Percentiles rank a stretch among this genome's conserved stretches.
phyloP scores from a whole-genome alignment of 2,797 vertebrate genomes.

The Artibeus lituratus region DNA sequence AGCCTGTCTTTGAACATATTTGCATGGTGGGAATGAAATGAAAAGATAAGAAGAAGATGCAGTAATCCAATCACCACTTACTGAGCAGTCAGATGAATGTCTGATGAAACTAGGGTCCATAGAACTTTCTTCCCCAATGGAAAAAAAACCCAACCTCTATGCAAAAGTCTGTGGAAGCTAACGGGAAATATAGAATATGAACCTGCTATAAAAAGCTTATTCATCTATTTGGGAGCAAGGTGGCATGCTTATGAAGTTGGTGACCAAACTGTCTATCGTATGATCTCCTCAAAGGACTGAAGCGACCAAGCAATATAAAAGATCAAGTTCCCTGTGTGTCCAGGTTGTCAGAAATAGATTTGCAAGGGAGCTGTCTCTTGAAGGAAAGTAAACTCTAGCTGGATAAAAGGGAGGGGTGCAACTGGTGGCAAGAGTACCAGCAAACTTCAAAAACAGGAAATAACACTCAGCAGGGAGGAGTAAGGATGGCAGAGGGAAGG shows the following conservation, averaged over 20 bases:
- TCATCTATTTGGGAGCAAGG: background rate
- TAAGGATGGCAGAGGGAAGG: accelerated
- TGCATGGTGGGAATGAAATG: background rate
- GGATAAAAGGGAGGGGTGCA: too few relatives aligned
- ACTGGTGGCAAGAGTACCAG: too few relatives aligned
- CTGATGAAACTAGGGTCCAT: background rate
- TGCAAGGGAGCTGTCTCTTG: background rate
- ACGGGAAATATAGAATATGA: background rate
- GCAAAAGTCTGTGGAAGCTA: too few relatives aligned
- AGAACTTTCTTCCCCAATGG: background rate
- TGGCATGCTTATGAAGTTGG: background rate
- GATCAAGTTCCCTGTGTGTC: too few relatives aligned
- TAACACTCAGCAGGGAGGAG: accelerated
- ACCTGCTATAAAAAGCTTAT: background rate
- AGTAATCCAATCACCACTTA: background rate
- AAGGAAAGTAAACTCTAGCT: too few relatives aligned
- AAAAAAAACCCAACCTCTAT: background rate
- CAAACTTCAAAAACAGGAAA: background rate
- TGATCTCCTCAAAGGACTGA: background rate
- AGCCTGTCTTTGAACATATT: background rate
- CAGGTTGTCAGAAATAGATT: background rate
- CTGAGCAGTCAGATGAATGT: background rate
- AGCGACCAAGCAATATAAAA: background rate
- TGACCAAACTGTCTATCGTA: accelerated
- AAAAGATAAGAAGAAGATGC: background rate